Evolutionary conservation across 2,113 vertebrate species (phyloP).

Genomic region (Hiodon alosoides): DNA sequence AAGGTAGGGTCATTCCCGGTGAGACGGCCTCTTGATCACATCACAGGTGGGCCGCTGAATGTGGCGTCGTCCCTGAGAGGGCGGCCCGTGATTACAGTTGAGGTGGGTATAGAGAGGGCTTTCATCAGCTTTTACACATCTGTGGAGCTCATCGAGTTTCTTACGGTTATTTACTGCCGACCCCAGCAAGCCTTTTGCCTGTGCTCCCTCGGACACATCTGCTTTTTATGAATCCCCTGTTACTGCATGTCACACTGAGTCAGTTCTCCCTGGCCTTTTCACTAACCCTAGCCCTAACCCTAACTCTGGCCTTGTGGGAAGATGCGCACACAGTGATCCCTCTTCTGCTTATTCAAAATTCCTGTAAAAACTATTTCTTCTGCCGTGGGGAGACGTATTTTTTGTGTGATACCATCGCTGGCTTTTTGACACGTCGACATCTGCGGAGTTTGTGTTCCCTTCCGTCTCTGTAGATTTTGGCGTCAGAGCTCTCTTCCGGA

Average conservation of each 20-base stretch:
- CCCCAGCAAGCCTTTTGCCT: conserved; percentile 2
- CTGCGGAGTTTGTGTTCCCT: not conserved
- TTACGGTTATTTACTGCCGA: conserved; percentile 19
- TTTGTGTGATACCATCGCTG: not conserved
- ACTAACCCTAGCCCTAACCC: too few relatives aligned
- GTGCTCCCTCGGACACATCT: conserved; percentile 24
- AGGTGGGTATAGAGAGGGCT: not conserved
- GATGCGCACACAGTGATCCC: conserved; percentile 1
- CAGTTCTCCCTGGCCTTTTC: not conserved
- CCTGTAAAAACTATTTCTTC: conserved; percentile 8
- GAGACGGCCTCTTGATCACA: too few relatives aligned
- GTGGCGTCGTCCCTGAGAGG: not conserved
- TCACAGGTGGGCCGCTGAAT: not conserved
- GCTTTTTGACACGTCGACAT: not conserved
- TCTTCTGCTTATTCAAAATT: conserved; percentile 1
- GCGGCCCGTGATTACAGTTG: not conserved
- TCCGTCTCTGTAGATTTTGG: not conserved
- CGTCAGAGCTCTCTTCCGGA: not conserved
- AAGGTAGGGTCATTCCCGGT: too few relatives aligned
- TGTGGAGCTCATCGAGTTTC: not conserved
- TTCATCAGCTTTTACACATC: conserved; percentile 3
- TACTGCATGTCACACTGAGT: not conserved
- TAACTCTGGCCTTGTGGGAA: conserved; percentile 8
- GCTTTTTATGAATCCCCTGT: conserved; percentile 20
- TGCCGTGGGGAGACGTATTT: not conserved